Base-by-base conservation (phyloP, 1,140 invertebrate species). In the Choristoneura fumiferana region DNA sequence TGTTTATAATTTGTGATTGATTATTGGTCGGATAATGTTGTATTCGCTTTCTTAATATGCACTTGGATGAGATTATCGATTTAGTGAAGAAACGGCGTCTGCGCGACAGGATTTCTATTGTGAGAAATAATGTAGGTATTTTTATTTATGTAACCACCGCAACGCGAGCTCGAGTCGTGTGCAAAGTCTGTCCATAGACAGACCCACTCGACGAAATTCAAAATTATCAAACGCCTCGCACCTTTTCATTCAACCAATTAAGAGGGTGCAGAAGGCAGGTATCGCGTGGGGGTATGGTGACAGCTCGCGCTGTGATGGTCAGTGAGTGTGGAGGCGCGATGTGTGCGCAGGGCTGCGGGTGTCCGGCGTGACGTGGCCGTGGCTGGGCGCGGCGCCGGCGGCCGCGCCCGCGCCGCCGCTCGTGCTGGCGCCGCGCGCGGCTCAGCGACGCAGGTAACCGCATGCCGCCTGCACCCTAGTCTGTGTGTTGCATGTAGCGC, bases 321-420 rank as follows among this genome's bases (percentile, higher is more conserved):
- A 18, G 40, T 67, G 73, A 60, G 76, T 75, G 73, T 83, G 78
- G 74, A 73, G 65, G 78, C 73, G 78, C 78, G 76, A 70, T 83
- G 79, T 85, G 82, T 89, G 80, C 79, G 84, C 88, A 90, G 91
- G 91, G 87, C 91, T 92, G 84, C 90, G 92, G 76, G 89, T 92
- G 74, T 91, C 91, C 61, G 89, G 91, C 79, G 91, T 89, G 87
- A 87, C 81, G 87, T 89, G 87, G 87, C 86, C 87, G 71, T 90
- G 90, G 81, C 81, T 91, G 74, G 83, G 89, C 69, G 90, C 90
- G 60, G 79, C 87, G 78, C 87, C 90, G 71, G 90, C 90, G 57
- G 81, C 90, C 65, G 81, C 91, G 76, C 80, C 84, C 75, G 86
- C 86, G 81, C 78, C 87, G 72, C 89, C 86, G 78, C 81, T 90